phyloP scores from a whole-genome alignment of 2,797 vertebrate species.

The Rhabdomys pumilio region DNA sequence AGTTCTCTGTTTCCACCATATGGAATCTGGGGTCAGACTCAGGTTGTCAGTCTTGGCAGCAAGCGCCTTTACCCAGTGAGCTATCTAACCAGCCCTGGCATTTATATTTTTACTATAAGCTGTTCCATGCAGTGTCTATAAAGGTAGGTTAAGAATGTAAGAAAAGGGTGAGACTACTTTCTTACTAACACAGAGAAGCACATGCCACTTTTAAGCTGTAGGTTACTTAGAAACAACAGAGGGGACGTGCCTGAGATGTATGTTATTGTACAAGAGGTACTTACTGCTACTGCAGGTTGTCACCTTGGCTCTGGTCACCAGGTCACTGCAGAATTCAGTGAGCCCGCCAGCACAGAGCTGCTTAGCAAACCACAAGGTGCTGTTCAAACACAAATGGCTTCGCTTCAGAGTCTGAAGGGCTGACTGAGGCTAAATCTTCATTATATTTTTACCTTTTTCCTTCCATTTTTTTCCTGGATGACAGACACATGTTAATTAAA shows the following conservation, averaged over 20 bases:
- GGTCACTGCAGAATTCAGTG: background rate
- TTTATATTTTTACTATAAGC: constrained; percentile 29
- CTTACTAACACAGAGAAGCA: background rate
- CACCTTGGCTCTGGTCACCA: background rate
- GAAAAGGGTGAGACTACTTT: constrained; percentile 22
- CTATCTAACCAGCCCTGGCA: background rate
- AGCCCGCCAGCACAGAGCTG: rapidly evolving
- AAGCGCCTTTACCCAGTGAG: background rate
- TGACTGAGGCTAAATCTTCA: background rate
- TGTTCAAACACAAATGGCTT: background rate
- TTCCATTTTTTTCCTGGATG: background rate
- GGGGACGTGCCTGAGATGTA: background rate
- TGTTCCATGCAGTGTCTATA: background rate
- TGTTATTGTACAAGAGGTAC: background rate
- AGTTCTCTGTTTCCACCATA: background rate
- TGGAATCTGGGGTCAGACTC: background rate
- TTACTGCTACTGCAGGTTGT: background rate
- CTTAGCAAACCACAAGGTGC: background rate
- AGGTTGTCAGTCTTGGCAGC: background rate
- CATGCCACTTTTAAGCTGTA: background rate
- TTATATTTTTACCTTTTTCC: background rate
- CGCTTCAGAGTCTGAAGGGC: background rate
- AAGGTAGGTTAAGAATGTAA: constrained; percentile 10
- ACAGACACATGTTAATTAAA: background rate
- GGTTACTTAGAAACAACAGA: background rate